These are phyloP conservation scores for Brenthis daphne DNA, from an alignment of 2,888 invertebrate genomes.

Conservation along the genomic window DNA sequence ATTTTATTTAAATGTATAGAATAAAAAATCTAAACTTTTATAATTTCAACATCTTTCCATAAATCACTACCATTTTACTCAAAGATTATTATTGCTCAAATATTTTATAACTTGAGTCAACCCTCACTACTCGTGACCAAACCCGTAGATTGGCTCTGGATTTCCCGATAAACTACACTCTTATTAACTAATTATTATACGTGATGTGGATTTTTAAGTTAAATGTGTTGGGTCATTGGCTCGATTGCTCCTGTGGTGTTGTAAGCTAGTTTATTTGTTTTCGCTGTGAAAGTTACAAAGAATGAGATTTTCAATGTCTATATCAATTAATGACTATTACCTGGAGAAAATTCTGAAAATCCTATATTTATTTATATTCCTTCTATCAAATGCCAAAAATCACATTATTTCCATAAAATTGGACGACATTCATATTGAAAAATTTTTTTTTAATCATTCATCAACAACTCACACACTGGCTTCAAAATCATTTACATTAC, in stretches of 20 bases:
- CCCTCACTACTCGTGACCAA: constrained; percentile 49
- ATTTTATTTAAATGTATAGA: too few relatives aligned
- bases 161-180: constrained; percentile 61
- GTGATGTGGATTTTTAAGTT: constrained; percentile 41
- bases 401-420: too few relatives aligned
- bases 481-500: too few relatives aligned
- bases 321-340: too few relatives aligned
- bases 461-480: too few relatives aligned
- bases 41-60: neutral
- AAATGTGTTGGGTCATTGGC: constrained; percentile 26
- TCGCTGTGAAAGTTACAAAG: neutral
- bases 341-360: too few relatives aligned
- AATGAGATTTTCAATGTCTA: neutral
- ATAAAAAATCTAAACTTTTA: neutral
- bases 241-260: constrained; percentile 17
- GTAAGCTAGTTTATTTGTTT: neutral
- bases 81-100: neutral
- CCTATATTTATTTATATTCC: too few relatives aligned
- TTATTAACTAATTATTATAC: constrained; percentile 53
- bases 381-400: too few relatives aligned
- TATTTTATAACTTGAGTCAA: constrained; percentile 43
- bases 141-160: constrained; percentile 49
- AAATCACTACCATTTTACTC: neutral
- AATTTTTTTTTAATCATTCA: too few relatives aligned
- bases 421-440: too few relatives aligned